Evolutionary conservation across 2,113 vertebrate species (phyloP).

Genomic region (Sceloporus undulatus): DNA sequence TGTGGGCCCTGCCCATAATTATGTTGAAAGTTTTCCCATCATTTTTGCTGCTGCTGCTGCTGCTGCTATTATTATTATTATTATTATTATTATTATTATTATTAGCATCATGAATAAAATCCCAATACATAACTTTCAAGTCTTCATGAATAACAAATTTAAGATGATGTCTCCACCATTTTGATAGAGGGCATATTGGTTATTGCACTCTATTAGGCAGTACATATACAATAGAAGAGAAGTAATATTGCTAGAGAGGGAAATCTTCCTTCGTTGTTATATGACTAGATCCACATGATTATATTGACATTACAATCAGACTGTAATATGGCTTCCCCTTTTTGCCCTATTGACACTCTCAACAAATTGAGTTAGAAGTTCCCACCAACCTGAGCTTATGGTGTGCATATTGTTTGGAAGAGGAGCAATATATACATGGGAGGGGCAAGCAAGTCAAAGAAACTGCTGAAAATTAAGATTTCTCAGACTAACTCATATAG

Average conservation of each 20-base stretch:
- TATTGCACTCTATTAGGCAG: not conserved
- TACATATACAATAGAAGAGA: not conserved
- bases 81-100: not conserved
- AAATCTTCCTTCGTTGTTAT: not conserved
- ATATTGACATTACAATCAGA: not conserved
- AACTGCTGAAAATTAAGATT: not conserved
- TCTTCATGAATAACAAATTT: not conserved
- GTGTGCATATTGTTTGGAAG: not conserved
- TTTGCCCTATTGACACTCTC: not conserved
- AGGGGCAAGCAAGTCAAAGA: not conserved
- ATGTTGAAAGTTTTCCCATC: not conserved
- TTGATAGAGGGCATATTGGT: slow-evolving; percentile 1
- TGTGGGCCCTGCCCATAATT: not conserved
- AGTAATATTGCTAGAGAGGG: not conserved
- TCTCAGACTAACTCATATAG: not conserved
- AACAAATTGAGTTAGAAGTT: not conserved
- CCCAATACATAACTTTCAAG: not conserved
- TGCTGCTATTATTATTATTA: not conserved
- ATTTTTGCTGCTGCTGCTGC: no score
- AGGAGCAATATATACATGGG: no score
- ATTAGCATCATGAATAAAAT: not conserved
- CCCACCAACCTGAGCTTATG: not conserved
- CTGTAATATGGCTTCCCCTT: not conserved
- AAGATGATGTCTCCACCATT: not conserved
- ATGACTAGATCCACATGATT: not conserved